Conservation (phyloP, 2,888 invertebrate genomes). For the Campoplex capitator region DNA sequence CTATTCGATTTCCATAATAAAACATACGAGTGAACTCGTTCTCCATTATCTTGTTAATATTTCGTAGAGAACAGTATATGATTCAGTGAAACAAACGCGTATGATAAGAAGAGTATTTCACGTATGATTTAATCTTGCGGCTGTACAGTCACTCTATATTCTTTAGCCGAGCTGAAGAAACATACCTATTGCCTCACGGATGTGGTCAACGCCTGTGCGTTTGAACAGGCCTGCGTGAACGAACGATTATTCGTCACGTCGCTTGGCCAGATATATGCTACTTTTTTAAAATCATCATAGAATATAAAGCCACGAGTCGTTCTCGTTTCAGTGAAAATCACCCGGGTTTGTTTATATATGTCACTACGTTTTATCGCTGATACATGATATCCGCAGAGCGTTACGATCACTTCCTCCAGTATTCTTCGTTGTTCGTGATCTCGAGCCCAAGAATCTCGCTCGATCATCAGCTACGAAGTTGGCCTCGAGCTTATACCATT, state of each 20-base stretch:
- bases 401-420: conserved; percentile 26
- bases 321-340: conserved; percentile 46
- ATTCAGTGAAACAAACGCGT: conserved; percentile 41
- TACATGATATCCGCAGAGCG: conserved; percentile 1
- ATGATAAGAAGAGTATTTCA: conserved; percentile 59
- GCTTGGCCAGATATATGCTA: conserved; percentile 18
- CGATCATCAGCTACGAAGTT: conserved; percentile 42
- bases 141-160: conserved; percentile 33
- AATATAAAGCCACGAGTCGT: conserved; percentile 40
- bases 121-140: conserved; percentile 63
- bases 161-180: conserved; percentile 11
- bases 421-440: conserved; percentile 47
- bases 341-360: conserved; percentile 33
- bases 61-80: conserved; percentile 27
- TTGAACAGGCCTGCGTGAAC: conserved; percentile 4
- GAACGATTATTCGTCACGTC: conserved; percentile 57
- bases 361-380: conserved; percentile 53
- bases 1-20: conserved; percentile 5
- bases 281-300: conserved; percentile 39
- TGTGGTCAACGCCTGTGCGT: conserved; percentile 50
- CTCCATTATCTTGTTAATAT: conserved; percentile 6
- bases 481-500: conserved; percentile 26
- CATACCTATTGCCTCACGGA: conserved; percentile 42
- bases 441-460: conserved; percentile 33
- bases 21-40: conserved; percentile 23